Percentiles rank a stretch among this genome's conserved stretches.
Evolutionary conservation across 1,140 invertebrate species (phyloP).

Genomic region (Batillaria attramentaria): DNA sequence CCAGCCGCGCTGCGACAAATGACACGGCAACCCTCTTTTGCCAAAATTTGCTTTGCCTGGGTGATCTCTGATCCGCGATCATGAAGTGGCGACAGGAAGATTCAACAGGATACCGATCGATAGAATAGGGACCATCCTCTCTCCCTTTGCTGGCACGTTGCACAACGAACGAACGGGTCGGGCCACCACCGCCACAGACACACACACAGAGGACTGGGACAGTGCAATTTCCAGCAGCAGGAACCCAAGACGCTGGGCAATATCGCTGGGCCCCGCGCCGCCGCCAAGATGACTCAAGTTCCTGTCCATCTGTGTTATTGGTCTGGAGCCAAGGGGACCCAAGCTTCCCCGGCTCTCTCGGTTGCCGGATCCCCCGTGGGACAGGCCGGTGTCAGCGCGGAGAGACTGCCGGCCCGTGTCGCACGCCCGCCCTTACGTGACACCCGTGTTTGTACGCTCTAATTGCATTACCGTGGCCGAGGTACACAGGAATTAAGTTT

Average conservation of each 20-base stretch:
- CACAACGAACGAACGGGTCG: too few species aligned
- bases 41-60: neutral
- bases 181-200: too few species aligned
- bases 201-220: too few species aligned
- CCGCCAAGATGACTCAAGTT: slow-evolving; percentile 14
- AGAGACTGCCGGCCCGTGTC: slow-evolving; percentile 1
- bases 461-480: slow-evolving; percentile 15
- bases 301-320: slow-evolving; percentile 14
- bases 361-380: neutral
- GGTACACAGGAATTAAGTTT: slow-evolving; percentile 17
- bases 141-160: neutral
- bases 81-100: slow-evolving; percentile 16
- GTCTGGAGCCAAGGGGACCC: slow-evolving; percentile 2
- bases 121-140: neutral
- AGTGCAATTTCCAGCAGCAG: slow-evolving; percentile 9
- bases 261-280: neutral
- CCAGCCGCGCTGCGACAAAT: neutral
- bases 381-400: neutral
- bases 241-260: slow-evolving; percentile 15
- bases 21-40: slow-evolving; percentile 19
- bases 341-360: neutral
- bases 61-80: slow-evolving; percentile 3
- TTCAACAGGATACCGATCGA: slow-evolving; percentile 15
- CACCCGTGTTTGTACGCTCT: slow-evolving; percentile 20
- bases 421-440: slow-evolving; percentile 6